Percentiles rank a stretch among this genome's conserved stretches.
These are phyloP conservation scores for Sycophaga agraensis DNA, from an alignment of 1,140 invertebrate species.

Conservation along the genomic window DNA sequence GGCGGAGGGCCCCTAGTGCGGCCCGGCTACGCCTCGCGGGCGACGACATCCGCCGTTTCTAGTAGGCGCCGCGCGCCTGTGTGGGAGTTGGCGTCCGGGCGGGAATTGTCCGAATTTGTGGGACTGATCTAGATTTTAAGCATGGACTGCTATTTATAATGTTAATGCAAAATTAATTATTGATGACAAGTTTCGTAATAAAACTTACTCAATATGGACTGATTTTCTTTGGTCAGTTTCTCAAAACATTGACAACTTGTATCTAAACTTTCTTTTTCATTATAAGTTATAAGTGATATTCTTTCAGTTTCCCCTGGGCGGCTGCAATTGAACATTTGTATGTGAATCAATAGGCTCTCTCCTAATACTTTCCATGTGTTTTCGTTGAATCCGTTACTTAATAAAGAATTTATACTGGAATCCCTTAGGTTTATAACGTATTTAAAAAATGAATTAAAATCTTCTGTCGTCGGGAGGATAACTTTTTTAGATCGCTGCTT, in stretches of 20 bases:
- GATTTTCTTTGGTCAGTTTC: not conserved
- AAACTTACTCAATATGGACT: not conserved
- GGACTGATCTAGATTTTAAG: too few relatives aligned
- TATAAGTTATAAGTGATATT: not conserved
- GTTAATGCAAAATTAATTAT: too few relatives aligned
- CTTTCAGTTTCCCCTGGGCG: not conserved
- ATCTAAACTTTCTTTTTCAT: not conserved
- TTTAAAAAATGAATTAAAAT: not conserved
- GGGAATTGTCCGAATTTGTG: too few relatives aligned
- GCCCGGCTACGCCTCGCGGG: too few relatives aligned
- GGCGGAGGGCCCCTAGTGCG: too few relatives aligned
- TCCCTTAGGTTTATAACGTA: not conserved
- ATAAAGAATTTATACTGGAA: not conserved
- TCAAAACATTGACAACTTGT: not conserved
- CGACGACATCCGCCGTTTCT: too few relatives aligned
- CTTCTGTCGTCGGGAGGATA: not conserved
- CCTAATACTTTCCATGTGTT: not conserved
- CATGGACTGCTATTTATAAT: too few relatives aligned
- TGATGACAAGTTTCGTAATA: too few relatives aligned
- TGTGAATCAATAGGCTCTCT: not conserved
- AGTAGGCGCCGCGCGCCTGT: too few relatives aligned
- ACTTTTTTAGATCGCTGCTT: not conserved
- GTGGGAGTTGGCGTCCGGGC: too few relatives aligned
- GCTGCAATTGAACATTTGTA: not conserved
- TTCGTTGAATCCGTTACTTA: not conserved